A percentile compares a stretch with the other conserved stretches of the same genome.
Evolutionary conservation across 2,113 vertebrate genomes (phyloP).

Genomic region (zebrafish (Danio rerio)): DNA sequence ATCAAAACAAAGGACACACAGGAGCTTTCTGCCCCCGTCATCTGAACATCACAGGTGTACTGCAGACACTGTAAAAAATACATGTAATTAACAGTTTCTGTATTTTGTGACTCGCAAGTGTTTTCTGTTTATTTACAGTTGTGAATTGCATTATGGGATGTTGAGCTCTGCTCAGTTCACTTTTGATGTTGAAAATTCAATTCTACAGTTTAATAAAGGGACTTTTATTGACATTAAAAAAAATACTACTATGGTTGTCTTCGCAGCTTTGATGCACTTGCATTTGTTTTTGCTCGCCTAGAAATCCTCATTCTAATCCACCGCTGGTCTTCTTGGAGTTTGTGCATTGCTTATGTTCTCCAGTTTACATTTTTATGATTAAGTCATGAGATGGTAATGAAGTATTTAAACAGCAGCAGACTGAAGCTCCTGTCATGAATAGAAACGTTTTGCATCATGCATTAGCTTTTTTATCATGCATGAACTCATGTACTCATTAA

Average conservation of each 20-base stretch:
- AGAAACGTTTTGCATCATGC: conserved; percentile 1
- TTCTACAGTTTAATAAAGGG: no score
- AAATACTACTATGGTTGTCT: background rate
- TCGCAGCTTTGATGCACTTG: background rate
- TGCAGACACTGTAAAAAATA: no score
- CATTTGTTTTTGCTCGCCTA: background rate
- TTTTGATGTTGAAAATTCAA: no score
- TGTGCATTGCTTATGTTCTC: conserved; percentile 1
- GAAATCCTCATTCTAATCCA: background rate
- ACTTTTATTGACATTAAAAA: background rate
- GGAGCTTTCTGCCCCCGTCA: background rate
- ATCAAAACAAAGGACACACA: background rate
- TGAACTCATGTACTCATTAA: no score
- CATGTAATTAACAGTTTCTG: no score
- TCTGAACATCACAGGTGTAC: conserved; percentile 3
- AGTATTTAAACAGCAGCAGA: conserved; percentile 21
- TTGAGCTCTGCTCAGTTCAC: no score
- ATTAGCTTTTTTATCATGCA: background rate
- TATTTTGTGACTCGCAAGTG: no score
- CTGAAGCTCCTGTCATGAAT: background rate
- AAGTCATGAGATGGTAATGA: conserved; percentile 31
- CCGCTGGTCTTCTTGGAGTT: background rate
- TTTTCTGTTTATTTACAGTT: no score
- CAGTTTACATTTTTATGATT: conserved; percentile 4
- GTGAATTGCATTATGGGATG: no score